A percentile compares a stretch with the other conserved stretches of the same genome.
These are phyloP conservation scores for Stegana nigrithorax DNA, from an alignment of 2,888 invertebrate species.

Conservation along the genomic window DNA sequence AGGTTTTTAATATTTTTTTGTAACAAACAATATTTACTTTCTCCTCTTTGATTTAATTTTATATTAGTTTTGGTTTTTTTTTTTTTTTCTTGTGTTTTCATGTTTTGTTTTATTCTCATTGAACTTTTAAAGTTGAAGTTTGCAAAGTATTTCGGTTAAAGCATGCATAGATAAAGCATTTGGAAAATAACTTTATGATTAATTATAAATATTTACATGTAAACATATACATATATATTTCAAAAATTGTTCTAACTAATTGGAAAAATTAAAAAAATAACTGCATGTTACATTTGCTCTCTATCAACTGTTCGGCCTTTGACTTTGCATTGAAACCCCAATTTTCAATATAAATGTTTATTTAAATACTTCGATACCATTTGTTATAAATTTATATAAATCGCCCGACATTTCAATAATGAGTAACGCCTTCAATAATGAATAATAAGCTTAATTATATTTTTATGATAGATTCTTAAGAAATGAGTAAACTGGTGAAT, in stretches of 20 bases:
- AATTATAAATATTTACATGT: conserved; percentile 2
- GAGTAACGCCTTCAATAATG: too few relatives aligned
- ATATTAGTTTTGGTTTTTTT: neutral
- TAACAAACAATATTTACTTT: neutral
- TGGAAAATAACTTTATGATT: conserved; percentile 3
- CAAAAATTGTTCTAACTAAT: conserved; percentile 20
- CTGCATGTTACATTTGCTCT: neutral
- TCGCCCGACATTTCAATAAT: too few relatives aligned
- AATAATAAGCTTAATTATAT: too few relatives aligned
- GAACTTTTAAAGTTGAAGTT: neutral
- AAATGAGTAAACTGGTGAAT: neutral
- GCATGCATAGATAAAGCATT: neutral
- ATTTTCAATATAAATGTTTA: neutral
- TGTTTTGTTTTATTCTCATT: neutral
- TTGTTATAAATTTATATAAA: neutral
- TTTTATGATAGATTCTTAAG: too few relatives aligned
- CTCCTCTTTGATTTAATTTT: too few relatives aligned
- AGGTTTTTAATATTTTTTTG: conserved; percentile 22
- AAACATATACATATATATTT: conserved; percentile 13
- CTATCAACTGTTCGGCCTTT: neutral
- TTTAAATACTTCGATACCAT: neutral
- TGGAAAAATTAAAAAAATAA: neutral
- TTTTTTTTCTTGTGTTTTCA: neutral
- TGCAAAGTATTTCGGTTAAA: neutral
- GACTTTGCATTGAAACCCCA: conserved; percentile 22